Percentiles rank a stretch among this genome's conserved stretches.
Evolutionary conservation across 2,113 vertebrate species (phyloP).

Genomic region (Recurvirostra avosetta): DNA sequence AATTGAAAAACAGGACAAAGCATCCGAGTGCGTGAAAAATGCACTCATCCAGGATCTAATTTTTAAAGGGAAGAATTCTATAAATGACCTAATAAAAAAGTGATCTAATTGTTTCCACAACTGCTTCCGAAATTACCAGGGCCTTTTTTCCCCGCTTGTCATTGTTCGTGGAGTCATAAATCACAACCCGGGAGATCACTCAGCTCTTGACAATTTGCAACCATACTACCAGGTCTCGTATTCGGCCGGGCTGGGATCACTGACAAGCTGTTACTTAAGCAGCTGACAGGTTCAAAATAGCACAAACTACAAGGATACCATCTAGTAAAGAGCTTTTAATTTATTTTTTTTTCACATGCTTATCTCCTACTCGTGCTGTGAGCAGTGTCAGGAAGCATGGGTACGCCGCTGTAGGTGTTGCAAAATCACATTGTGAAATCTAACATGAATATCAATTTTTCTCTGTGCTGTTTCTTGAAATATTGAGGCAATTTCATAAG

Average conservation of each 20-base stretch:
- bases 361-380: background rate
- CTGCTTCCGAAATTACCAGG: slow-evolving; percentile 23
- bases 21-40: background rate
- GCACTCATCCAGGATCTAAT: background rate
- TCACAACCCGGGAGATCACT: slow-evolving; percentile 55
- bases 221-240: background rate
- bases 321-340: slow-evolving; percentile 18
- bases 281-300: slow-evolving; percentile 28
- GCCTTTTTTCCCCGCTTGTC: slow-evolving; percentile 51
- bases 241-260: background rate
- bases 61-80: slow-evolving; percentile 35
- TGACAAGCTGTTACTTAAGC: slow-evolving; percentile 39
- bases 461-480: background rate
- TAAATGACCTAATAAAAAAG: slow-evolving; percentile 44
- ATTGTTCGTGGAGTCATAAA: slow-evolving; percentile 72
- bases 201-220: slow-evolving; percentile 35
- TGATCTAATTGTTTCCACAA: slow-evolving; percentile 67
- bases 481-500: background rate
- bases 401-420: background rate
- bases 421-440: background rate
- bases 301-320: background rate
- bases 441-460: background rate
- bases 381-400: background rate
- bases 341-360: background rate
- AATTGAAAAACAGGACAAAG: background rate